phyloP scores from a whole-genome alignment of 2,888 invertebrate genomes.

The Melangyna quadrimaculata region DNA sequence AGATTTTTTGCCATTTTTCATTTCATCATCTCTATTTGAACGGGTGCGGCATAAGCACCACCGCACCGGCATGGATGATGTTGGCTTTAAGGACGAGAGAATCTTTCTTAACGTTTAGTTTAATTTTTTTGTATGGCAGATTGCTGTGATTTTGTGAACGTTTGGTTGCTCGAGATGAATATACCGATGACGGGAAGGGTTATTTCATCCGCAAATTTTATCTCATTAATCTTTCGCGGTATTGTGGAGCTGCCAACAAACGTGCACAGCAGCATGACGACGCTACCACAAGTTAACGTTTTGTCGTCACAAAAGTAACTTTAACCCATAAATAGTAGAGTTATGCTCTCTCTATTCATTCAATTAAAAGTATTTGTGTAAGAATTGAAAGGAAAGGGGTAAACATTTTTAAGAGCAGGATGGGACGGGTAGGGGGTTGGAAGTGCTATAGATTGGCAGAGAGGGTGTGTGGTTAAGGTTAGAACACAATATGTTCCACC shows the following conservation, averaged over 20 bases:
- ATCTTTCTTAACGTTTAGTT: conserved; percentile 43
- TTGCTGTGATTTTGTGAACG: conserved; percentile 37
- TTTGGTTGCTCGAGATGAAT: conserved; percentile 1
- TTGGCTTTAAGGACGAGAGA: conserved; percentile 27
- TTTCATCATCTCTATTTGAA: conserved; percentile 60
- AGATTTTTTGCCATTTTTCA: conserved; percentile 72
- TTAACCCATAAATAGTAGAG: conserved; percentile 21
- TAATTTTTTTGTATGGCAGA: conserved; percentile 40
- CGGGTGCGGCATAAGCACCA: too few relatives aligned
- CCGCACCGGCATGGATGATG: neutral
- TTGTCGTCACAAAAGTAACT: conserved; percentile 47
- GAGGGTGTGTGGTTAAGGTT: conserved; percentile 22
- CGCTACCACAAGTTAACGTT: conserved; percentile 57
- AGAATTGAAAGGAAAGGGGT: neutral
- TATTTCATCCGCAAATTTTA: conserved; percentile 62
- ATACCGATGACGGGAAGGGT: conserved; percentile 54
- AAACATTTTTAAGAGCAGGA: conserved; percentile 11
- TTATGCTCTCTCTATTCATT: conserved; percentile 57
- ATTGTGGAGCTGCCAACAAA: conserved; percentile 63
- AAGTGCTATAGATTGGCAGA: neutral
- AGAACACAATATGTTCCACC: conserved; percentile 56
- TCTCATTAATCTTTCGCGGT: conserved; percentile 72
- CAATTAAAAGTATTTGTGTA: conserved; percentile 63
- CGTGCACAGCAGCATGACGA: conserved; percentile 61
- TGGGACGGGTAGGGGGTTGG: neutral